Evolutionary conservation across 2,113 vertebrate genomes (phyloP).

Genomic region (Origma solitaria): DNA sequence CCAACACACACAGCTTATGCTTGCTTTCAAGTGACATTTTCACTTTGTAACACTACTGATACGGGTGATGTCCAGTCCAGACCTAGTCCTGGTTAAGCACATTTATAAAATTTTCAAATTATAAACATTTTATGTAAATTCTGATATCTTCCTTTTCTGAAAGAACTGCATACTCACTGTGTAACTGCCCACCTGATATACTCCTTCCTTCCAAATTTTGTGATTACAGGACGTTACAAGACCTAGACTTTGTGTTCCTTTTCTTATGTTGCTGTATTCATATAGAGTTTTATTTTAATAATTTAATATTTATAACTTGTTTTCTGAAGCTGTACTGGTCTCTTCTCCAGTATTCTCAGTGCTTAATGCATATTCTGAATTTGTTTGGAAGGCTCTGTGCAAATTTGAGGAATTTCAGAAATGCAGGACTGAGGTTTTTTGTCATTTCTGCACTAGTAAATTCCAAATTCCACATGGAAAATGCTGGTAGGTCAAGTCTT

Average conservation of each 20-base stretch:
- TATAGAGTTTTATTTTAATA: background rate
- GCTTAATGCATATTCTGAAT: background rate
- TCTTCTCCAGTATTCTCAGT: background rate
- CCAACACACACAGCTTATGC: background rate
- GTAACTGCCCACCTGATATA: background rate
- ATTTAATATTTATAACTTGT: background rate
- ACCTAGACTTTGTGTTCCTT: background rate
- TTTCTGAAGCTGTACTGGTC: background rate
- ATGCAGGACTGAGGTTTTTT: background rate
- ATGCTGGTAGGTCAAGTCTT: background rate
- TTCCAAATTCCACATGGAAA: background rate
- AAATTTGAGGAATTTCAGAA: background rate
- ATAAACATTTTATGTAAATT: background rate
- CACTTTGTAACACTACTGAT: background rate
- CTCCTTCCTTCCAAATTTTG: background rate
- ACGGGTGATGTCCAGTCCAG: background rate
- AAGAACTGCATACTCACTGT: background rate
- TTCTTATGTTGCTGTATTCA: background rate
- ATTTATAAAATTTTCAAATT: background rate
- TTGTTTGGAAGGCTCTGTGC: background rate
- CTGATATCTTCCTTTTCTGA: background rate
- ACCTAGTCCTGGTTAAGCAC: background rate
- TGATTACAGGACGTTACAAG: background rate
- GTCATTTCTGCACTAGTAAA: background rate
- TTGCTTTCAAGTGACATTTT: background rate